Evolutionary conservation across 2,113 vertebrate species (phyloP).

Genomic region (Zosterops hypoxanthus): DNA sequence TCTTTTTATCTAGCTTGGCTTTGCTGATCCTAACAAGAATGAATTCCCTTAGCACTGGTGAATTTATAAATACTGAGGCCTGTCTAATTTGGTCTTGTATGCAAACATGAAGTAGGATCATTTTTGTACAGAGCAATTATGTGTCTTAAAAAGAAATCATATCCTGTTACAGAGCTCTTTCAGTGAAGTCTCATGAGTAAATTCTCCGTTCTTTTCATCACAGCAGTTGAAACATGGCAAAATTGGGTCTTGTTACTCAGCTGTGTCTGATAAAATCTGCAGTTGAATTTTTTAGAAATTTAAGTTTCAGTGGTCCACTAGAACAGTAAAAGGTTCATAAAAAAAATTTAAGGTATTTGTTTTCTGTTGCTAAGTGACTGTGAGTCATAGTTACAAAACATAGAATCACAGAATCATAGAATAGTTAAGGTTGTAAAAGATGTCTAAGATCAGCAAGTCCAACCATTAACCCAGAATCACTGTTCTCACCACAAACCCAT

Average conservation of each 20-base stretch:
- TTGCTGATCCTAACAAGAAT: slow-evolving; percentile 73
- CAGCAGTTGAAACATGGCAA: neutral
- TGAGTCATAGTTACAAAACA: neutral
- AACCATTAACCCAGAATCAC: neutral
- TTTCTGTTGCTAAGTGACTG: neutral
- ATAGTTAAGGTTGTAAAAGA: neutral
- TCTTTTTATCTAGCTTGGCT: slow-evolving; percentile 70
- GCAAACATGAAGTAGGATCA: neutral
- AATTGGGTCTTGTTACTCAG: neutral
- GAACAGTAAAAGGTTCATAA: neutral
- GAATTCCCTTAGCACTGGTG: slow-evolving; percentile 62
- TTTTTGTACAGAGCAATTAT: neutral
- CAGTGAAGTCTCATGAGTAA: neutral
- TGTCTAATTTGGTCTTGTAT: neutral
- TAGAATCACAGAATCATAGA: neutral
- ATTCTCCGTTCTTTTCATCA: neutral
- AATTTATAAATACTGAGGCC: slow-evolving; percentile 21
- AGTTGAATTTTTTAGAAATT: neutral
- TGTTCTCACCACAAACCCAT: neutral
- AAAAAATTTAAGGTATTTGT: neutral
- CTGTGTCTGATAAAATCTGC: neutral
- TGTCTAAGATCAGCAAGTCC: too few species aligned
- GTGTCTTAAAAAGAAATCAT: neutral
- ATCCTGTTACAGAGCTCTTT: neutral
- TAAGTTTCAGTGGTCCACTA: neutral